phyloP scores from a whole-genome alignment of 2,113 vertebrate species.

The Geococcyx californianus region DNA sequence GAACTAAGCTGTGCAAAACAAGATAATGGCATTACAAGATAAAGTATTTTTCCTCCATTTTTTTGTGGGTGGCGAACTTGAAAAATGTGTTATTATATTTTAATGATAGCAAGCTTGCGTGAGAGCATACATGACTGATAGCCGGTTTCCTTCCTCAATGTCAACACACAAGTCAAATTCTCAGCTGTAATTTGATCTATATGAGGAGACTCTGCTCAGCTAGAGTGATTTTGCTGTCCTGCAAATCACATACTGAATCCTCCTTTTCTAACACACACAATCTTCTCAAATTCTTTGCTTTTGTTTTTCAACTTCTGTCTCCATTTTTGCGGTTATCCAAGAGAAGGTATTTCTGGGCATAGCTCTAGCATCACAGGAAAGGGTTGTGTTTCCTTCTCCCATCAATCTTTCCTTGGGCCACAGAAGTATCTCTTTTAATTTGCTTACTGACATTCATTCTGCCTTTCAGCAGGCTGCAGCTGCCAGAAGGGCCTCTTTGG shows the following conservation, averaged over 20 bases:
- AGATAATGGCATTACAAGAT: neutral
- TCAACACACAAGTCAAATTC: neutral
- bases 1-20: neutral
- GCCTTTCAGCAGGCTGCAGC: neutral
- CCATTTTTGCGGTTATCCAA: neutral
- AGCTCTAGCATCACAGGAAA: neutral
- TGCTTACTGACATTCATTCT: neutral
- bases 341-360: neutral
- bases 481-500: neutral
- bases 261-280: neutral
- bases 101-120: neutral
- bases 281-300: neutral
- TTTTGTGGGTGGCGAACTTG: neutral
- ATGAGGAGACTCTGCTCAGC: neutral
- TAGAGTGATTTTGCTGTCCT: neutral
- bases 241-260: neutral
- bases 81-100: neutral
- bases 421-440: neutral
- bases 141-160: neutral
- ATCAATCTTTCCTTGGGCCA: neutral
- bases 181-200: neutral
- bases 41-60: neutral
- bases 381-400: neutral
- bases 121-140: neutral
- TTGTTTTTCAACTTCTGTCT: neutral